A percentile compares a stretch with the other conserved stretches of the same genome.
These are phyloP conservation scores for Ceraclea dissimilis DNA, from an alignment of 2,888 invertebrate genomes.

Conservation along the genomic window DNA sequence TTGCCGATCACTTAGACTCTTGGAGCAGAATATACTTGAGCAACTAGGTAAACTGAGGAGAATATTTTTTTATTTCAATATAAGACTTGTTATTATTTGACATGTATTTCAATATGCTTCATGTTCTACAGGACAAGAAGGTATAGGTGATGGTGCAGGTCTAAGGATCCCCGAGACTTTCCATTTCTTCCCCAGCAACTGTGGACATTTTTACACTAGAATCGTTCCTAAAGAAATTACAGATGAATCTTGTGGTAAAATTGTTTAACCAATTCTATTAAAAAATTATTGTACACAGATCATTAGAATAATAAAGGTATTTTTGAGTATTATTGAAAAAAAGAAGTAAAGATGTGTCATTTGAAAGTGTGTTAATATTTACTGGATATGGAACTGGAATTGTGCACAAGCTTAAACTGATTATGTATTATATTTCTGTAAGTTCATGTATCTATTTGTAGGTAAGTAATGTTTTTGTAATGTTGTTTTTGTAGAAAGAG, in stretches of 20 bases:
- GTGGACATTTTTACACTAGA: slow-evolving; percentile 71
- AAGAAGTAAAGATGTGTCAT: no score
- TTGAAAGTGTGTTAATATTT: no score
- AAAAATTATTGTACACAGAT: background rate
- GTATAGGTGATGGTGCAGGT: slow-evolving; percentile 44
- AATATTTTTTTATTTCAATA: slow-evolving; percentile 1
- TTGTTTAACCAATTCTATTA: no score
- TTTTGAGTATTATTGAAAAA: no score
- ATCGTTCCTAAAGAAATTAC: slow-evolving; percentile 59
- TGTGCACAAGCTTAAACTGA: no score
- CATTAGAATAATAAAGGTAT: no score
- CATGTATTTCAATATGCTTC: no score
- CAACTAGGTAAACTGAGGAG: slow-evolving; percentile 41
- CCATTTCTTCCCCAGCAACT: slow-evolving; percentile 65
- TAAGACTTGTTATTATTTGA: background rate
- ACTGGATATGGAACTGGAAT: no score
- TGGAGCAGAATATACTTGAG: slow-evolving; percentile 55
- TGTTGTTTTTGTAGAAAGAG: slow-evolving; percentile 45
- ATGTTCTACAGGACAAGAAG: slow-evolving; percentile 45
- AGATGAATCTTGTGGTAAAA: slow-evolving; percentile 59
- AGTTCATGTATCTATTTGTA: no score
- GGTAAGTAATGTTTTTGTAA: background rate
- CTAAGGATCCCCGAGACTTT: slow-evolving; percentile 57
- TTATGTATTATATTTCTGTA: no score
- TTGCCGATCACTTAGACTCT: slow-evolving; percentile 58